These are phyloP conservation scores for Cephalotes varians DNA, from an alignment of 2,888 invertebrate genomes.

Conservation along the genomic window DNA sequence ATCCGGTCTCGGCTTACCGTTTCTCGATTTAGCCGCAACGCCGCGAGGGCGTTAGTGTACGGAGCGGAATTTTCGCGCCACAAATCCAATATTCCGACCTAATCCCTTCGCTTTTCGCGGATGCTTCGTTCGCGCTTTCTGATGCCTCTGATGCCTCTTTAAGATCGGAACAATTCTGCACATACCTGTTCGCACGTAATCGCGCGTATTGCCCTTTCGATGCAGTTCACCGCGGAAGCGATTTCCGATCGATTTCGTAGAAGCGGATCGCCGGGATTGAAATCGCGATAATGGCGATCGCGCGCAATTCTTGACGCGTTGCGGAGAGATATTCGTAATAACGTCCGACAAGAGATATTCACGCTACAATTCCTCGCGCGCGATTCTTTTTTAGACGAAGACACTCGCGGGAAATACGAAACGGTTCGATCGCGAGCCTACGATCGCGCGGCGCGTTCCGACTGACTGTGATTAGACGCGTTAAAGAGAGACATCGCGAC, in stretches of 20 bases:
- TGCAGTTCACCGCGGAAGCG: background rate
- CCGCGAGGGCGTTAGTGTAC: slow-evolving; percentile 19
- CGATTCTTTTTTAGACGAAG: background rate
- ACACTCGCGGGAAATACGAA: background rate
- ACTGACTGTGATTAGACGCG: background rate
- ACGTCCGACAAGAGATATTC: background rate
- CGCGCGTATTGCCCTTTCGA: background rate
- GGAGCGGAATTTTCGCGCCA: background rate
- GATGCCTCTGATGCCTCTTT: background rate
- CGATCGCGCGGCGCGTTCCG: background rate
- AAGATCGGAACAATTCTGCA: background rate
- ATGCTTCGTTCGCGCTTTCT: background rate
- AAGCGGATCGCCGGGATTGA: background rate
- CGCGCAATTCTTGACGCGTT: background rate
- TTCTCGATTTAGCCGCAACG: background rate
- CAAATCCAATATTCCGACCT: background rate
- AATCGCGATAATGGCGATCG: background rate
- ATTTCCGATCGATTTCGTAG: background rate
- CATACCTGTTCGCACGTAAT: background rate
- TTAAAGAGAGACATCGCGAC: background rate
- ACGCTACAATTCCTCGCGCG: background rate
- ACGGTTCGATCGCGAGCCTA: background rate
- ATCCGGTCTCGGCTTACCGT: background rate
- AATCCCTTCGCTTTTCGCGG: background rate
- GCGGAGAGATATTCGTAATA: background rate